Evolutionary conservation across 2,888 invertebrate genomes (phyloP).

Genomic region (Gandaritis pyraliata): DNA sequence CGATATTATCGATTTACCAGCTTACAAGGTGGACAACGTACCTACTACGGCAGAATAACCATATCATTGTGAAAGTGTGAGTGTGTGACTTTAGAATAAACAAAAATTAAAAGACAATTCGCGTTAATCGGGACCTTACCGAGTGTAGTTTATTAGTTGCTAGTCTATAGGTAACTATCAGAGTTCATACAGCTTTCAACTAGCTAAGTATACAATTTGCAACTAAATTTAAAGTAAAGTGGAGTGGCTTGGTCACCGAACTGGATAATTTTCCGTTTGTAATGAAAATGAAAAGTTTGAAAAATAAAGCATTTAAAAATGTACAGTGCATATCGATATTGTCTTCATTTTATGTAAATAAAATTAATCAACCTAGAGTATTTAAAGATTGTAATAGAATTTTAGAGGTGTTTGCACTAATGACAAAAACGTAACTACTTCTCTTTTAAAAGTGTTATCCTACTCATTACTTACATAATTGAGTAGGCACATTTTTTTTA

Average conservation of each 20-base stretch:
- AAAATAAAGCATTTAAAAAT: slow-evolving; percentile 56
- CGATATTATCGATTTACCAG: neutral
- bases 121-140: slow-evolving; percentile 29
- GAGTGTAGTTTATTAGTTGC: slow-evolving; percentile 46
- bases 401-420: slow-evolving; percentile 12
- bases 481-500: slow-evolving; percentile 22
- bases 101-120: slow-evolving; percentile 53
- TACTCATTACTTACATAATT: neutral
- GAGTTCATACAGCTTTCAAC: slow-evolving; percentile 50
- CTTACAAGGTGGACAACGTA: too few relatives aligned
- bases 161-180: slow-evolving; percentile 60
- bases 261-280: too few relatives aligned
- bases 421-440: neutral
- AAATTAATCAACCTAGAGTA: slow-evolving; percentile 56
- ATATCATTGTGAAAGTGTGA: slow-evolving; percentile 59
- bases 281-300: too few relatives aligned
- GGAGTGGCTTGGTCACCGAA: neutral
- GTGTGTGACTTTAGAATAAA: slow-evolving; percentile 51
- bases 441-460: neutral
- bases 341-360: slow-evolving; percentile 77
- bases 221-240: slow-evolving; percentile 5
- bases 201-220: slow-evolving; percentile 17
- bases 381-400: slow-evolving; percentile 28
- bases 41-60: slow-evolving; percentile 49
- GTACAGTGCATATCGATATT: slow-evolving; percentile 76